Percentiles rank a stretch among this genome's conserved stretches.
These are phyloP conservation scores for Gobio gobio DNA, from an alignment of 2,113 vertebrate species.

Conservation along the genomic window DNA sequence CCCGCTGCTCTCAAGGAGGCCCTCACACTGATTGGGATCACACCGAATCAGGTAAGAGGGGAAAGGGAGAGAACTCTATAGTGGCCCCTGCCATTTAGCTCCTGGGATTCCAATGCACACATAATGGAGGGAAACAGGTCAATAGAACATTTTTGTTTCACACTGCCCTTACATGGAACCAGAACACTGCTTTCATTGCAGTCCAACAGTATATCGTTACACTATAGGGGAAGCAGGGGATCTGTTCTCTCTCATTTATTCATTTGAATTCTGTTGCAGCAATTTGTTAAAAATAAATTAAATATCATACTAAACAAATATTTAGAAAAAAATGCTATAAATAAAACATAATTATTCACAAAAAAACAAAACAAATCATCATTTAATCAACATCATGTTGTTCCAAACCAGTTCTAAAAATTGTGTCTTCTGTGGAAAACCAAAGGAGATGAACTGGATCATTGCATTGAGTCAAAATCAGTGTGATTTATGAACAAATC, in stretches of 20 bases:
- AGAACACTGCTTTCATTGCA: slow-evolving; percentile 1
- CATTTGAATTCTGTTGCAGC: too few species aligned
- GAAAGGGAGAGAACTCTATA: slow-evolving; percentile 22
- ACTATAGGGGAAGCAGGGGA: not conserved
- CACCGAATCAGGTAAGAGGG: slow-evolving; percentile 1
- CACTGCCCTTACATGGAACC: slow-evolving; percentile 34
- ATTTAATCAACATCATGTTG: too few species aligned
- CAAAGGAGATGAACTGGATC: too few species aligned
- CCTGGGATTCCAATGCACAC: slow-evolving; percentile 33
- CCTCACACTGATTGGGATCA: slow-evolving; percentile 40
- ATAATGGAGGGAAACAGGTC: slow-evolving; percentile 35
- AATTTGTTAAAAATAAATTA: too few species aligned
- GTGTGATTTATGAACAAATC: too few species aligned
- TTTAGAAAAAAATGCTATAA: too few species aligned
- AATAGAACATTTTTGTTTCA: slow-evolving; percentile 43
- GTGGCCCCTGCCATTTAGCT: slow-evolving; percentile 14
- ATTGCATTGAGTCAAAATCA: too few species aligned
- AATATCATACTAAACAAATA: too few species aligned
- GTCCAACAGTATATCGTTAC: not conserved
- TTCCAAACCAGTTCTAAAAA: too few species aligned
- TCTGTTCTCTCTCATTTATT: not conserved
- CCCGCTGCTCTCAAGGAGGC: slow-evolving; percentile 37
- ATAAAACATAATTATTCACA: too few species aligned
- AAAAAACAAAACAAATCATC: too few species aligned
- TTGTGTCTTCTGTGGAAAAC: too few species aligned